Evolutionary conservation across 2,113 vertebrate species (phyloP).

Genomic region (Thermophis baileyi): DNA sequence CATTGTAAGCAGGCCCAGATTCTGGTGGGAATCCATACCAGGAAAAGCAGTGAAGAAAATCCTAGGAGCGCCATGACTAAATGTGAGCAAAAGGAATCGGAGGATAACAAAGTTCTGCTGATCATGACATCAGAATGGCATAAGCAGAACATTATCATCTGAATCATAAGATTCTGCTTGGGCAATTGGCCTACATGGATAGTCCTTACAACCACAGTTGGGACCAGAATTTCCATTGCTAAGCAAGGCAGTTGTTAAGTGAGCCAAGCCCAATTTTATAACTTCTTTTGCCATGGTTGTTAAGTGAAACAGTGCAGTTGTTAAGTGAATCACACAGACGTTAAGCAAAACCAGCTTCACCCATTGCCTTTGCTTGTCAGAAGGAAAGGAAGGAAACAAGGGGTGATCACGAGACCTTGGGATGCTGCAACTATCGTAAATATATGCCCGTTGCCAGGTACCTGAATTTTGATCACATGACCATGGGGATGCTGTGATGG

Average conservation of each 20-base stretch:
- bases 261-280: not conserved
- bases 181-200: not conserved
- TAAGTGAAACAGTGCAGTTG: not conserved
- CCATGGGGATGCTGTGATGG: not conserved
- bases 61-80: not conserved
- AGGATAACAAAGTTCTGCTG: not conserved
- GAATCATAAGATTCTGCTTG: not conserved
- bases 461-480: not conserved
- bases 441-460: not conserved
- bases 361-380: not conserved
- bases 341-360: not conserved
- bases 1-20: constrained; percentile 56
- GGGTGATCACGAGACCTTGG: not conserved
- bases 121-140: not conserved
- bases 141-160: not conserved
- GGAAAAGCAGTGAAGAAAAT: not conserved
- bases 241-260: not conserved
- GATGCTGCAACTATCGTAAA: not conserved
- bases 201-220: not conserved
- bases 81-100: too few species aligned
- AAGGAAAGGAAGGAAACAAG: not conserved
- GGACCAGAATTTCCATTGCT: not conserved
- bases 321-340: not conserved
- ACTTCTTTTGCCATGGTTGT: not conserved
- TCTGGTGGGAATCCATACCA: not conserved